These are phyloP conservation scores for Kryptolebias marmoratus DNA, from an alignment of 2,113 vertebrate species.

Conservation along the genomic window DNA sequence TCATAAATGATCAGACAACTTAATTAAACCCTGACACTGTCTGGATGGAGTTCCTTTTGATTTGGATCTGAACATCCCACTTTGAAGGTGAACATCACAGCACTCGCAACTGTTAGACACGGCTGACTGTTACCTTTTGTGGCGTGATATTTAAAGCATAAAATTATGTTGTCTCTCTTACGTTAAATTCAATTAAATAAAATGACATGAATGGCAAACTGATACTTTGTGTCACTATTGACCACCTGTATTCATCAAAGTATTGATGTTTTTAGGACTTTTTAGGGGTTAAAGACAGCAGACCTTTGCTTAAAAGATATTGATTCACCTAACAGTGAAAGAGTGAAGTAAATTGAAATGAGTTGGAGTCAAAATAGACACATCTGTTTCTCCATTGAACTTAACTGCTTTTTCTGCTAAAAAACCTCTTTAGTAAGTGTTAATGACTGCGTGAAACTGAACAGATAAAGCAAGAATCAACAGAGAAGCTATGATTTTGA, in stretches of 20 bases:
- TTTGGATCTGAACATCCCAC: slow-evolving; percentile 2
- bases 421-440: neutral
- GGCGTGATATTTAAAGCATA: neutral
- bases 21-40: slow-evolving; percentile 68
- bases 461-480: neutral
- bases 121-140: neutral
- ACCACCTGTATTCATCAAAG: neutral
- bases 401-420: neutral
- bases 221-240: neutral
- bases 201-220: neutral
- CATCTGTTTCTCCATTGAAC: neutral
- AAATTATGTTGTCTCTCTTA: neutral
- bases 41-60: slow-evolving; percentile 54
- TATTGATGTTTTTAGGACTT: neutral
- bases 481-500: neutral
- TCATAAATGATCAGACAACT: slow-evolving; percentile 68
- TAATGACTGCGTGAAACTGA: neutral
- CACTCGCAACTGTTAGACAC: neutral
- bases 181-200: neutral
- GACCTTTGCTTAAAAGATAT: slow-evolving; percentile 1
- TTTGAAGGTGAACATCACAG: slow-evolving; percentile 5
- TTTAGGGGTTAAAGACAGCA: neutral
- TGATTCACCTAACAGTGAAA: slow-evolving; percentile 10
- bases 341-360: slow-evolving; percentile 6
- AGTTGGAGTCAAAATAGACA: slow-evolving; percentile 9